phyloP scores from a whole-genome alignment of 2,888 invertebrate genomes.

The Eristalis arbustorum region DNA sequence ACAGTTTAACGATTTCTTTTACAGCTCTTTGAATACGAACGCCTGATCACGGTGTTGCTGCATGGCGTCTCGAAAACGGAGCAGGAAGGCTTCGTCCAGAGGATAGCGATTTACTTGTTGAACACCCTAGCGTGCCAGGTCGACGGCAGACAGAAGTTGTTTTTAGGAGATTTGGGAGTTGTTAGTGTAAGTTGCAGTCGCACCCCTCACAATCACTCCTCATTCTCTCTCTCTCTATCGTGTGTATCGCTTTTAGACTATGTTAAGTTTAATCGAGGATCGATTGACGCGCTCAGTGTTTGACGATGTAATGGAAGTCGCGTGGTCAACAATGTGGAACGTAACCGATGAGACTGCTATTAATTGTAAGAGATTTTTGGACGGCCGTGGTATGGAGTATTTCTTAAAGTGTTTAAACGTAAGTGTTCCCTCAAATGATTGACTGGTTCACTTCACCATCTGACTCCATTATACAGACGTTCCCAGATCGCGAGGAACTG shows the following conservation, averaged over 20 bases:
- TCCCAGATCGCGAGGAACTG: slow-evolving; percentile 93
- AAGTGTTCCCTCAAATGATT: slow-evolving; percentile 71
- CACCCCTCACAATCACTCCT: too few species aligned
- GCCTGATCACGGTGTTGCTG: slow-evolving; percentile 90
- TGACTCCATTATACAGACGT: slow-evolving; percentile 83
- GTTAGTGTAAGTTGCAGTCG: slow-evolving; percentile 84
- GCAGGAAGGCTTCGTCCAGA: slow-evolving; percentile 94
- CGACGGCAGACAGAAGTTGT: slow-evolving; percentile 94
- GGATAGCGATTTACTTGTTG: slow-evolving; percentile 95
- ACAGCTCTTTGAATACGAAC: slow-evolving; percentile 94
- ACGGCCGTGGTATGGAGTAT: slow-evolving; percentile 92
- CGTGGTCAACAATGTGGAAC: slow-evolving; percentile 99
- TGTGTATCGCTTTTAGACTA: slow-evolving; percentile 83
- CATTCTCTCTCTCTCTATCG: too few species aligned
- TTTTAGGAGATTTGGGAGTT: slow-evolving; percentile 94
- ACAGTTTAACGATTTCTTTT: too few species aligned
- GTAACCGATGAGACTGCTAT: slow-evolving; percentile 97
- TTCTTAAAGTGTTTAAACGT: slow-evolving; percentile 94
- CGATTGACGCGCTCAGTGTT: slow-evolving; percentile 88
- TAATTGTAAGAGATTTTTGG: slow-evolving; percentile 95
- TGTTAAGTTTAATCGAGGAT: slow-evolving; percentile 92
- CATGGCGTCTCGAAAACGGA: slow-evolving; percentile 90
- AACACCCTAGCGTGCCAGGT: slow-evolving; percentile 98
- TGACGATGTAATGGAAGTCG: slow-evolving; percentile 97
- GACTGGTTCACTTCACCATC: neutral